phyloP scores from a whole-genome alignment of 2,797 vertebrate genomes.

The Sebastes matsubarae region DNA sequence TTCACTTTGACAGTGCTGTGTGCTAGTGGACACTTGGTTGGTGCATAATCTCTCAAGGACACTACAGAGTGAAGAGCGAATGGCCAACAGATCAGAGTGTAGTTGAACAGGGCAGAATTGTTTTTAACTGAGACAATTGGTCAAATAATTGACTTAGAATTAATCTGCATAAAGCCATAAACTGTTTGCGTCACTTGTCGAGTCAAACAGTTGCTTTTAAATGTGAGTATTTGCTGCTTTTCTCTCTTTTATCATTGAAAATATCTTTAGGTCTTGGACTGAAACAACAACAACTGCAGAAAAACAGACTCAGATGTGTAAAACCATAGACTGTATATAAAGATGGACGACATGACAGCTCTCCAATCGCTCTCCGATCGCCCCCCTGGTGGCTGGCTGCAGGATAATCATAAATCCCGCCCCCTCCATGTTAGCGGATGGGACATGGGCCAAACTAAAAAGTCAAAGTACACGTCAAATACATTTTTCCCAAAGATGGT shows the following conservation, averaged over 20 bases:
- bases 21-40: not conserved
- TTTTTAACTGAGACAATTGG: not conserved
- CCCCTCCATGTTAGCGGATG: no score
- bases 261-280: not conserved
- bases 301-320: not conserved
- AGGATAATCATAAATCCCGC: no score
- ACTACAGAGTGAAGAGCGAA: not conserved
- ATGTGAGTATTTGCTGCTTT: not conserved
- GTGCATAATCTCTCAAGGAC: not conserved
- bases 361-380: no score
- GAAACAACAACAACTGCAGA: not conserved
- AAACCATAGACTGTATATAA: no score
- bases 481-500: rapidly evolving
- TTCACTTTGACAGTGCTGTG: conserved; percentile 2
- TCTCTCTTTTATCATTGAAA: not conserved
- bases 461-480: no score
- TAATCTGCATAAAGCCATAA: not conserved
- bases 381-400: no score
- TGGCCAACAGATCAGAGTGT: not conserved
- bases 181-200: not conserved
- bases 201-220: not conserved
- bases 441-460: no score
- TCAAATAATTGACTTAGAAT: not conserved
- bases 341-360: no score
- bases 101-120: not conserved